phyloP scores from a whole-genome alignment of 2,888 invertebrate genomes.

The Coleophora deauratella region DNA sequence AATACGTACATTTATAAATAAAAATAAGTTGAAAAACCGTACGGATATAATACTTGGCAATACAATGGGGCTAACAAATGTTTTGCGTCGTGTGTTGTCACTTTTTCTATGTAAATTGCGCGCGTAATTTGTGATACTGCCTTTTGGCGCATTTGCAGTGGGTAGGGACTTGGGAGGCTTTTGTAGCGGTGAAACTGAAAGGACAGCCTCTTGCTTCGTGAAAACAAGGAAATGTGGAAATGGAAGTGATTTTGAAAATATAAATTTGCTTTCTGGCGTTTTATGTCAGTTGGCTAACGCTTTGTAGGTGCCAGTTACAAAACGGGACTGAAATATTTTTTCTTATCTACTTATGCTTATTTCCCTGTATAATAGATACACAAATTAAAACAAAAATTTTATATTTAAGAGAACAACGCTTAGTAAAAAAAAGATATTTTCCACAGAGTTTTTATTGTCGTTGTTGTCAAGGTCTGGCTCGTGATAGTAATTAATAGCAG shows the following conservation, averaged over 20 bases:
- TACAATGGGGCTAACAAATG: conserved; percentile 67
- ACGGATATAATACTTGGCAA: conserved; percentile 44
- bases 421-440: too few relatives aligned
- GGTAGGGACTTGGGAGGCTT: conserved; percentile 9
- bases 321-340: too few relatives aligned
- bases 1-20: conserved; percentile 66
- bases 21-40: conserved; percentile 45
- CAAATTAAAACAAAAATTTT: too few relatives aligned
- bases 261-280: neutral
- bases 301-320: too few relatives aligned
- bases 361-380: too few relatives aligned
- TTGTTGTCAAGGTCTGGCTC: too few relatives aligned
- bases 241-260: neutral
- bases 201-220: neutral
- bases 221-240: neutral
- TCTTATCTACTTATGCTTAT: too few relatives aligned
- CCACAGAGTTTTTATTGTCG: too few relatives aligned
- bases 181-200: neutral
- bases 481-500: too few relatives aligned
- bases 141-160: conserved; percentile 22
- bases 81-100: conserved; percentile 54
- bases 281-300: neutral
- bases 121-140: conserved; percentile 59
- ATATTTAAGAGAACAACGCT: too few relatives aligned
- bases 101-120: conserved; percentile 67